Percentiles rank a stretch among this genome's conserved stretches.
Evolutionary conservation across 2,888 invertebrate genomes (phyloP).

Genomic region (Leucania comma): DNA sequence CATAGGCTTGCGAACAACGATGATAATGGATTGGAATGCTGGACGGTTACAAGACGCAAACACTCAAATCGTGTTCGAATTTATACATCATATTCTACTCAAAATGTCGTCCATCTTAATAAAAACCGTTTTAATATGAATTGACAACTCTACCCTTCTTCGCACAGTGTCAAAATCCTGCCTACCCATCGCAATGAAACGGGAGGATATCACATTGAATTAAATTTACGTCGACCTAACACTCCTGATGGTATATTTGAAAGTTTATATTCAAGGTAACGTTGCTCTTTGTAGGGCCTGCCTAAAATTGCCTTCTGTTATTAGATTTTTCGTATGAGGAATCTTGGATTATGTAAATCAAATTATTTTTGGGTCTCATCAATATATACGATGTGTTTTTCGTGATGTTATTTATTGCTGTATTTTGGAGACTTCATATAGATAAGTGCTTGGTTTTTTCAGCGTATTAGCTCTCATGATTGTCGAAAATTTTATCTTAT

Average conservation of each 20-base stretch:
- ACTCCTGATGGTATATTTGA: slow-evolving; percentile 45
- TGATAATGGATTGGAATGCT: no score
- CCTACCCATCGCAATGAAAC: slow-evolving; percentile 8
- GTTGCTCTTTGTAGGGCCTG: slow-evolving; percentile 49
- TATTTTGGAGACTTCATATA: background rate
- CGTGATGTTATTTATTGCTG: background rate
- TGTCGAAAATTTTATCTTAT: no score
- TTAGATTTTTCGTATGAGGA: background rate
- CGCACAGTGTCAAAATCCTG: background rate
- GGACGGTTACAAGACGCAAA: no score
- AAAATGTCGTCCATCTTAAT: background rate
- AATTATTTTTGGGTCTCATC: background rate
- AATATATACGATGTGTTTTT: background rate
- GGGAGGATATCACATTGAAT: slow-evolving; percentile 48
- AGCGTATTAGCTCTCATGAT: no score
- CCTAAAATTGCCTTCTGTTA: background rate
- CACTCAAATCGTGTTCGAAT: no score
- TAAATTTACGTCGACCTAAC: slow-evolving; percentile 48
- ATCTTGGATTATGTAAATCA: background rate
- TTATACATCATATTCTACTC: no score
- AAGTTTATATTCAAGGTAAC: slow-evolving; percentile 56
- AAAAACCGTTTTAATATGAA: slow-evolving; percentile 15
- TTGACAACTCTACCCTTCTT: background rate
- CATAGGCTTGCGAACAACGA: no score
- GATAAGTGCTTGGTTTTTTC: no score